Base-by-base conservation (phyloP, 2,113 vertebrate genomes). In the Epinephelus moara region DNA sequence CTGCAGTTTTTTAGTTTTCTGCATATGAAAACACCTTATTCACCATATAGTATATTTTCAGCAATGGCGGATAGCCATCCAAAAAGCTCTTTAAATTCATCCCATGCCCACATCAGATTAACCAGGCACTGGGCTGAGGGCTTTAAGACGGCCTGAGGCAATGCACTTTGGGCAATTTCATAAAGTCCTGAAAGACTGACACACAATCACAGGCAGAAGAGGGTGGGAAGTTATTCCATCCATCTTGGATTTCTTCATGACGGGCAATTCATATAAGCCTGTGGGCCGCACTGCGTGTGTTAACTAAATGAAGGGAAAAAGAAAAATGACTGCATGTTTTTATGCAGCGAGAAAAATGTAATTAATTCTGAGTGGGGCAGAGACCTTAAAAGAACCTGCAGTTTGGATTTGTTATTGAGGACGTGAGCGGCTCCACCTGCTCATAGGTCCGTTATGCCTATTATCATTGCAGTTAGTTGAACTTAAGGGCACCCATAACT, bases 191-290 rank as follows among this genome's bases (percentile, higher is more conserved):
- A 79, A 78, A 85, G 85, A 83, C 60, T 78, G 84, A 78, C 77
- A 84, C 74, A 84, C 55, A 82, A 71, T 82, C 87, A 78, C 82
- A 66, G 81, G 78, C 62, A 77, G 78, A 72, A 68, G 84, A 80
- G 62, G 56, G 66, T 7, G 59, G 75, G 74, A 86, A 91, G 86
- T 83, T 40, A 87, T 85, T 85, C 70, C 84, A 91, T 89, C 87
- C 57, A 85, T 86, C 84, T 81, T 80, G 68, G 57, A 85, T 85
- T 74, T 85, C 74, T 78, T 85, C 77, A 90, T 85, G 77, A 84
- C 45, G 37, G 27, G 81, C 56, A 77, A 91, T 89, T 91, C 83
- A 80, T 67, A 74, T 81, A n/a, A 85, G 85, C 74, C 63, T 67
- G 71, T 72, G 72, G 50, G 80, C 75, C 60, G 64, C 56, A 37